Percentiles rank a stretch among this genome's conserved stretches.
phyloP scores from a whole-genome alignment of 2,888 invertebrate species.

The Lamellibrachia columna region DNA sequence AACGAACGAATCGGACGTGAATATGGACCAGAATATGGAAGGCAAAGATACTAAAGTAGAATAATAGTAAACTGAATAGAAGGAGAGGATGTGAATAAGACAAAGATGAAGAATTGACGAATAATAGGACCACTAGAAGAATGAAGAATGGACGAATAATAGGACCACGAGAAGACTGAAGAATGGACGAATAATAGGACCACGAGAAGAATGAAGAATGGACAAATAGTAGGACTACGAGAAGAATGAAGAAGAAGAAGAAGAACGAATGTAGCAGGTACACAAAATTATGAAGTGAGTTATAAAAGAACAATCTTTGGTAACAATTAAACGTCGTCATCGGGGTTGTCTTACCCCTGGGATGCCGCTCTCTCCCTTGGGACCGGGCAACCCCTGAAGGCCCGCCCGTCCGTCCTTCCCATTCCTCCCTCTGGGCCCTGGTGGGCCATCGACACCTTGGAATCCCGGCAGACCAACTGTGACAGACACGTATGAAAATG shows the following conservation, averaged over 20 bases:
- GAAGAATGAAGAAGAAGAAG: no score
- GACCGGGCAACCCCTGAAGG: slow-evolving; percentile 33
- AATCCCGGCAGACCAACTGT: slow-evolving; percentile 20
- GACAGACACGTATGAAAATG: background rate
- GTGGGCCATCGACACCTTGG: slow-evolving; percentile 27
- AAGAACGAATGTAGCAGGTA: no score
- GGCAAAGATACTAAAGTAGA: background rate
- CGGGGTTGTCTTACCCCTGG: slow-evolving; percentile 37
- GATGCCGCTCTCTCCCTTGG: slow-evolving; percentile 36
- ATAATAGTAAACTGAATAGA: background rate
- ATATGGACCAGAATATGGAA: background rate
- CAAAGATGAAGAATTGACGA: no score
- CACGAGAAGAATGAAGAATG: no score
- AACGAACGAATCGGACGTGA: background rate
- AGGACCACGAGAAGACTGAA: no score
- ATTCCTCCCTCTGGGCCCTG: slow-evolving; percentile 32
- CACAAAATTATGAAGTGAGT: no score
- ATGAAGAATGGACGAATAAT: no score
- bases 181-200: no score
- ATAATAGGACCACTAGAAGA: no score
- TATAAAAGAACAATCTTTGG: no score
- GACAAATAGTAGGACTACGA: no score
- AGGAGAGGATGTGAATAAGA: no score
- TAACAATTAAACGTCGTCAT: background rate
- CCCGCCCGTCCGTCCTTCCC: slow-evolving; percentile 33